phyloP scores from a whole-genome alignment of 2,797 vertebrate genomes.

The Tinamus major region DNA sequence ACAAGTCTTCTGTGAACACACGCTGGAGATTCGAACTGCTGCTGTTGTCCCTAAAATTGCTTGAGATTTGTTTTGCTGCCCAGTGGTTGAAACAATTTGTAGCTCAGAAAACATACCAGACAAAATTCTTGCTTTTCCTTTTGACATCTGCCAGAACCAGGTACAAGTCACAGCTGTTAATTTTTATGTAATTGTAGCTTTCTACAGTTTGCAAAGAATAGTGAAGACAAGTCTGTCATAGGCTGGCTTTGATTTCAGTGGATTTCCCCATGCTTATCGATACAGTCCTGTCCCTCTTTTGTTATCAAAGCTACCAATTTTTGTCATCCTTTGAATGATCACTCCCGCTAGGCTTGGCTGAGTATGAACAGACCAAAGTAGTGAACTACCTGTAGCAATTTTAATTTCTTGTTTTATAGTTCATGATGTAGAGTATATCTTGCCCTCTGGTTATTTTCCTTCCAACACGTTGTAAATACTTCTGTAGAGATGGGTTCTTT shows the following conservation, averaged over 20 bases:
- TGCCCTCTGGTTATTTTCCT: neutral
- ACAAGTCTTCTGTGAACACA: neutral
- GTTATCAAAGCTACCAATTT: neutral
- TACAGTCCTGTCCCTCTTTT: neutral
- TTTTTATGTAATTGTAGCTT: neutral
- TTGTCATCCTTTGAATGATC: neutral
- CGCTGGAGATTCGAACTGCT: neutral
- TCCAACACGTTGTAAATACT: neutral
- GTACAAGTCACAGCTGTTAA: neutral
- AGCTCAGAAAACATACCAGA: neutral
- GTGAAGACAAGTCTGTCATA: neutral
- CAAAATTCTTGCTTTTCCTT: neutral
- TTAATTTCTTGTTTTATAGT: neutral
- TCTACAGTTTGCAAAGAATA: neutral
- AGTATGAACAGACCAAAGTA: neutral
- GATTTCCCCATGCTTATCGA: neutral
- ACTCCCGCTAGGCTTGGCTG: neutral
- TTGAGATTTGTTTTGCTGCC: neutral
- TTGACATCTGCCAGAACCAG: fast-evolving
- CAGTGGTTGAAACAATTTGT: neutral
- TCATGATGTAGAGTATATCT: neutral
- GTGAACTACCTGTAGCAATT: neutral
- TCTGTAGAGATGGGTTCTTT: neutral
- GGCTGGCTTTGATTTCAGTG: neutral
- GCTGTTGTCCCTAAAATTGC: neutral